Evolutionary conservation across 2,113 vertebrate genomes (phyloP), one percentile per base, ranked within the genome.

Genomic region (Synodontis membranacea): DNA sequence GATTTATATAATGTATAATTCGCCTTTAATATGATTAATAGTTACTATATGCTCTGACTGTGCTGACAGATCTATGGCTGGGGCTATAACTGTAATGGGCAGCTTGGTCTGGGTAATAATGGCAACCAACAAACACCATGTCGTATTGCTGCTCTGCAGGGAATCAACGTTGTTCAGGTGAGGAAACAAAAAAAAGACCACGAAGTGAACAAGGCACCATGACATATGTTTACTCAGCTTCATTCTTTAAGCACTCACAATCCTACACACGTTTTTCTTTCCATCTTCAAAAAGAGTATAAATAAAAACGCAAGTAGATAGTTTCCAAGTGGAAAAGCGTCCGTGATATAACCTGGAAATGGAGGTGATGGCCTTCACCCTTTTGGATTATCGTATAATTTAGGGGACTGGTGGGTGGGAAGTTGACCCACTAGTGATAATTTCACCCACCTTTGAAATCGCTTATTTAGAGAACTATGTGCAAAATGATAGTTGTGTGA

Each of bases 71-170:
- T 98, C 78, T 99, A 97, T 31, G 97, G 97, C 17, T 99, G 98
- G 98, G 98, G 98, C 31, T 99, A 99, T 93, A 99, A 99, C 86
- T 99, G 98, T 80, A 99, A 99, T 0, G 98, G 98, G 2, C 98
- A 99, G 93, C 95, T 99, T 0, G 98, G 98, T 72, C 91, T 99
- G 88, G 98, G 98, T 85, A 98, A 96, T 93, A 97, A 96, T 1
- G 96, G 97, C 76, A 99, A 99, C 86, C 98, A 99, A 93, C 97
- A 97, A 66, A 98, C 97, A 0, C 98, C 98, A 0, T 99, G 98
- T 80, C 94, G 98, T 86, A 95, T 99, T 7, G 97, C 98, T 21
- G 96, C 97, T 60, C 90, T 99, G 86, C 98, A 99, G 88, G 97
- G 97, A 88, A 92, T 98, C 91, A 96, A 93, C 56, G 92, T 99